Base-by-base conservation (phyloP, 2,113 vertebrate genomes). In the Hirundichthys speculiger region DNA sequence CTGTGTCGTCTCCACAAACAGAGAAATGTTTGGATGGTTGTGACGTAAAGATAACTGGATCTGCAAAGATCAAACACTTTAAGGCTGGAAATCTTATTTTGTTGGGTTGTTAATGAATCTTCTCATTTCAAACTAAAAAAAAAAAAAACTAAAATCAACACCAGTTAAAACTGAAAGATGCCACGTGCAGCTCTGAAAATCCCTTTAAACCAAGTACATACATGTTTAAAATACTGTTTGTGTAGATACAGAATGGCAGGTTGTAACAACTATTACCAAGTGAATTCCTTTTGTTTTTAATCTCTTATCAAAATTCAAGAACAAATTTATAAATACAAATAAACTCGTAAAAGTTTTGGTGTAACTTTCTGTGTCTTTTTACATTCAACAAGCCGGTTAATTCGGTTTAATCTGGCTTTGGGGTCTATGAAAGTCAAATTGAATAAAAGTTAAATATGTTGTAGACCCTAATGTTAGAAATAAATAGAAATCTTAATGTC, bases 361-460 rank as follows among this genome's bases (percentile, higher is more conserved):
- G 20, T 67, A 13, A 75, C 52, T 64, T 75, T 53, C 58, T 53
- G 54, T 71, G 74, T 67, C 55, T 48, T 54, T 49, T 58, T 77
- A 85, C 86, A 80, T 86, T 88, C 83, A 86, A 68, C 66, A 77
- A 73, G 70, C 70, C 64, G 67, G 46, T 57, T 79, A 16, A 19
- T 40, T 69, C 39, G 64, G 42, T 38, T 76, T 40, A 60, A 53
- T 59, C 69, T 42, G 49, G 55, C 56, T 41, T 52, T 59, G 49
- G 48, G 52, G 3, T 64, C 54, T 46, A 42, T 27, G 49, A 72
- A 75, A 40, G 41, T 48, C 59, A 55, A 34, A 69, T 63, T 58
- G 19, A 50, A 59, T 12, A 43, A 70, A 66, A 13, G 40, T 39
- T 52, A 62, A 61, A 73, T 34, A 71, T 45, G 16, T 30, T 16